Conservation (phyloP, 2,888 invertebrate genomes). For the Blera fallax region DNA sequence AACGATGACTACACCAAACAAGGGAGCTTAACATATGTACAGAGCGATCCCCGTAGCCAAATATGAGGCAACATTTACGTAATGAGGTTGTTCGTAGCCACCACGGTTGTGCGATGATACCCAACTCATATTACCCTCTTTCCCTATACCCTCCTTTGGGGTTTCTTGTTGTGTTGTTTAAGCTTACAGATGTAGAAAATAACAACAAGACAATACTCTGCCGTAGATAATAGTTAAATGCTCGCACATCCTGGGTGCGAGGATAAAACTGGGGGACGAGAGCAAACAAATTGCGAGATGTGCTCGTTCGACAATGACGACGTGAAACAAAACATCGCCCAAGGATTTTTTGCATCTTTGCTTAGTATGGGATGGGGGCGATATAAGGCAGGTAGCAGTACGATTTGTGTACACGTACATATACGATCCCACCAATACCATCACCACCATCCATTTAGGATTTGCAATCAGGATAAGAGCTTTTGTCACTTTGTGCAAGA, state of each 20-base stretch:
- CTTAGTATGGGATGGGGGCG: background rate
- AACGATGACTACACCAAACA: conserved; percentile 24
- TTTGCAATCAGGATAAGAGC: conserved; percentile 73
- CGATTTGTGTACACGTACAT: background rate
- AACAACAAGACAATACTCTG: conserved; percentile 62
- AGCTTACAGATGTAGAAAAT: conserved; percentile 67
- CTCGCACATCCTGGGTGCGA: conserved; percentile 37
- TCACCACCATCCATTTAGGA: conserved; percentile 56
- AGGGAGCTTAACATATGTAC: conserved; percentile 35
- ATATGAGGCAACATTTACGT: conserved; percentile 66
- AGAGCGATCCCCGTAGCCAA: conserved; percentile 42
- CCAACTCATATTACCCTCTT: conserved; percentile 42
- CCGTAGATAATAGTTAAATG: conserved; percentile 56
- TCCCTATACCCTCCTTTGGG: conserved; percentile 33
- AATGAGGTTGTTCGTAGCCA: conserved; percentile 54
- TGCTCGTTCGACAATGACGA: conserved; percentile 67
- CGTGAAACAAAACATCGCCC: conserved; percentile 67
- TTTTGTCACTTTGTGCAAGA: conserved; percentile 72
- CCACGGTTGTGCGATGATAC: conserved; percentile 13
- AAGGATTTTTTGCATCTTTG: conserved; percentile 51
- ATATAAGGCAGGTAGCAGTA: conserved; percentile 2
- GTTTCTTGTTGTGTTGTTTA: conserved; percentile 40
- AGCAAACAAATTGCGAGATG: conserved; percentile 63
- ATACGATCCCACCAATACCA: background rate
- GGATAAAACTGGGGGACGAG: conserved; percentile 17